A percentile compares a stretch with the other conserved stretches of the same genome.
These are phyloP conservation scores for Anolis apletophallus DNA, from an alignment of 2,797 vertebrate genomes.

Conservation along the genomic window DNA sequence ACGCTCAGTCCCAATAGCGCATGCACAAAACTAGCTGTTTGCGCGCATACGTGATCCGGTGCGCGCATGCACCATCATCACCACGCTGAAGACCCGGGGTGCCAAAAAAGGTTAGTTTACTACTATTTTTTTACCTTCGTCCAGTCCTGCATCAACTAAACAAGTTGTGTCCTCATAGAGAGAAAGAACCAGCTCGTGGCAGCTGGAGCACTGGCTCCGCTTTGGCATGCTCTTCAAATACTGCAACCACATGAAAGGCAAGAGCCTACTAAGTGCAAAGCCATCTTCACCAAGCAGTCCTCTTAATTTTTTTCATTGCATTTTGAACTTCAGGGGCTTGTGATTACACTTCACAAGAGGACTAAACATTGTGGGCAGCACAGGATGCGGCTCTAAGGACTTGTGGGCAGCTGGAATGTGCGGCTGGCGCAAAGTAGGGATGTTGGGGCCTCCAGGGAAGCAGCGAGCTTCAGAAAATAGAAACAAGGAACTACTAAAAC, in stretches of 20 bases:
- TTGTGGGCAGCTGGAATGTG: conserved; percentile 1
- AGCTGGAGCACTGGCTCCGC: not conserved
- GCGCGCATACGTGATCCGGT: too few relatives aligned
- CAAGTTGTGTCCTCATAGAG: not conserved
- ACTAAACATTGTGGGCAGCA: not conserved
- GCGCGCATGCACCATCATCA: too few relatives aligned
- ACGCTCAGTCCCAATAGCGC: too few relatives aligned
- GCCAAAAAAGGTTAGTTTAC: too few relatives aligned
- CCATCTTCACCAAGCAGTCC: not conserved
- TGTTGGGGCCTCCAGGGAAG: not conserved
- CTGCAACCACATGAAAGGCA: not conserved
- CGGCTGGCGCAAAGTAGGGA: not conserved
- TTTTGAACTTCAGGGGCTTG: not conserved
- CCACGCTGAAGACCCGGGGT: too few relatives aligned
- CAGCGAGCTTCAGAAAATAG: conserved; percentile 12
- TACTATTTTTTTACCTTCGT: too few relatives aligned
- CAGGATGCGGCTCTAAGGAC: not conserved
- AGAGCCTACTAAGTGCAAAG: not conserved
- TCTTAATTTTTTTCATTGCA: not conserved
- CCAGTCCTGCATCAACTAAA: too few relatives aligned
- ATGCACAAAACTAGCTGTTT: too few relatives aligned
- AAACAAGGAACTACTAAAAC: conserved; percentile 23
- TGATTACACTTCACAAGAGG: not conserved
- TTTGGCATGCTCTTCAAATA: not conserved
- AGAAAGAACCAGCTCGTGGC: not conserved